These are phyloP conservation scores for Eurytoma adleriae DNA, from an alignment of 2,888 invertebrate genomes.

Conservation along the genomic window DNA sequence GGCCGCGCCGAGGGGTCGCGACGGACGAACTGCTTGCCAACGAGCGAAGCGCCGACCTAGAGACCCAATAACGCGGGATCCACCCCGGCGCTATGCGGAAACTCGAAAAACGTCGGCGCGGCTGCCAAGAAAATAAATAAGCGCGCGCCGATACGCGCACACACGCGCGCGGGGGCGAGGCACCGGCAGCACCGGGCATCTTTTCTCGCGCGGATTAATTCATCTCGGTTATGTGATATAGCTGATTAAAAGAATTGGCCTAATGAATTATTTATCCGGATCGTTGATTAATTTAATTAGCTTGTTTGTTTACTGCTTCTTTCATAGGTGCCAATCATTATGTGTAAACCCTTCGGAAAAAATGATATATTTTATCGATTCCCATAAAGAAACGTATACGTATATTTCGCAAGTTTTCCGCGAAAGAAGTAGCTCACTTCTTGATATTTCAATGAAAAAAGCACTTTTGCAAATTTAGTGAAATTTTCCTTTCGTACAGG, in stretches of 20 bases:
- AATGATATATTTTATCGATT: too few relatives aligned
- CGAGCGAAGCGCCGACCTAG: slow-evolving; percentile 44
- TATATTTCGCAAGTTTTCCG: too few relatives aligned
- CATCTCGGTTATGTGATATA: neutral
- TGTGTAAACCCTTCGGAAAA: too few relatives aligned
- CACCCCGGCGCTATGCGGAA: neutral
- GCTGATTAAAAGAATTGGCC: neutral
- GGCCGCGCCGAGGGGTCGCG: neutral
- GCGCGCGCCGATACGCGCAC: slow-evolving; percentile 23
- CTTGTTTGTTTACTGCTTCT: too few relatives aligned
- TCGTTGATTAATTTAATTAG: too few relatives aligned
- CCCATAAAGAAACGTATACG: too few relatives aligned
- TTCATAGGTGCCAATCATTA: too few relatives aligned
- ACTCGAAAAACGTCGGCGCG: slow-evolving; percentile 36
- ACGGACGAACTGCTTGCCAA: slow-evolving; percentile 43
- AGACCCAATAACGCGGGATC: slow-evolving; percentile 47
- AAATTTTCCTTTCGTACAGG: too few relatives aligned
- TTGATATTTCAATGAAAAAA: too few relatives aligned
- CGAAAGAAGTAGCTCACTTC: too few relatives aligned
- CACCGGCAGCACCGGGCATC: slow-evolving; percentile 16
- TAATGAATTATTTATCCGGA: too few relatives aligned
- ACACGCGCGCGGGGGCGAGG: neutral
- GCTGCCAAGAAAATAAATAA: slow-evolving; percentile 55
- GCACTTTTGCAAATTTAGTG: too few relatives aligned
- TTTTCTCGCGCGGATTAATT: slow-evolving; percentile 23